Evolutionary conservation across 2,888 invertebrate species (phyloP).

Genomic region (Opisthograptis luteolata): DNA sequence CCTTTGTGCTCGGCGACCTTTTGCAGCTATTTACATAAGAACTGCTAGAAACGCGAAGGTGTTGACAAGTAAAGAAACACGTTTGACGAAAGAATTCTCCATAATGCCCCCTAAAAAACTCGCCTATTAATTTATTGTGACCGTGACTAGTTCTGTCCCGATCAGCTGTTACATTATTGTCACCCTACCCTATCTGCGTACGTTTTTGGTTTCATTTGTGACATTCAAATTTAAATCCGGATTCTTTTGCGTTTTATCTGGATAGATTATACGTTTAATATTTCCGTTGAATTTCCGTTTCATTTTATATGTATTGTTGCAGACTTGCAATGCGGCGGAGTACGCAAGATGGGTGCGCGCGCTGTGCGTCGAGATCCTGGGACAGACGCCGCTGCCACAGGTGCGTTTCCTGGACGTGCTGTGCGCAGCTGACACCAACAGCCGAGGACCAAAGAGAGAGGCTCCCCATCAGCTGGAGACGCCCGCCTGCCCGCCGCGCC

Average conservation of each 20-base stretch:
- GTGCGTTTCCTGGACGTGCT: conserved; percentile 89
- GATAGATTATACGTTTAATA: conserved; percentile 50
- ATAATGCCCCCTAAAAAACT: conserved; percentile 42
- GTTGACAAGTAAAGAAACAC: conserved; percentile 77
- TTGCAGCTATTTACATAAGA: conserved; percentile 75
- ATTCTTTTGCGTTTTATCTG: conserved; percentile 42
- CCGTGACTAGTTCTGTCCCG: conserved; percentile 58
- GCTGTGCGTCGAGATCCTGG: conserved; percentile 89
- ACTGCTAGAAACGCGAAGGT: conserved; percentile 80
- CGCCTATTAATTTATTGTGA: conserved; percentile 52
- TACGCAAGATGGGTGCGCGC: conserved; percentile 90
- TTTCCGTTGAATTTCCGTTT: conserved; percentile 33
- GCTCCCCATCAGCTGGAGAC: conserved; percentile 64
- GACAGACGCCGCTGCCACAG: conserved; percentile 89
- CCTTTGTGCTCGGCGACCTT: conserved; percentile 72
- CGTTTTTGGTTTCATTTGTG: conserved; percentile 39
- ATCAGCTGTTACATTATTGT: conserved; percentile 55
- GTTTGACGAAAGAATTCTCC: conserved; percentile 51
- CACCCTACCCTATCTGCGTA: conserved; percentile 49
- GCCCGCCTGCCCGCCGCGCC: conserved; percentile 67
- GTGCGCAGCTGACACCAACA: conserved; percentile 83
- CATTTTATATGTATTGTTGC: conserved; percentile 66
- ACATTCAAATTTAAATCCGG: conserved; percentile 40
- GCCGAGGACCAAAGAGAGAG: conserved; percentile 70
- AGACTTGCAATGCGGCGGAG: conserved; percentile 88